Percentiles rank a stretch among this genome's conserved stretches.
Evolutionary conservation across 2,888 invertebrate species (phyloP).

Genomic region (Zelleria hepariella): DNA sequence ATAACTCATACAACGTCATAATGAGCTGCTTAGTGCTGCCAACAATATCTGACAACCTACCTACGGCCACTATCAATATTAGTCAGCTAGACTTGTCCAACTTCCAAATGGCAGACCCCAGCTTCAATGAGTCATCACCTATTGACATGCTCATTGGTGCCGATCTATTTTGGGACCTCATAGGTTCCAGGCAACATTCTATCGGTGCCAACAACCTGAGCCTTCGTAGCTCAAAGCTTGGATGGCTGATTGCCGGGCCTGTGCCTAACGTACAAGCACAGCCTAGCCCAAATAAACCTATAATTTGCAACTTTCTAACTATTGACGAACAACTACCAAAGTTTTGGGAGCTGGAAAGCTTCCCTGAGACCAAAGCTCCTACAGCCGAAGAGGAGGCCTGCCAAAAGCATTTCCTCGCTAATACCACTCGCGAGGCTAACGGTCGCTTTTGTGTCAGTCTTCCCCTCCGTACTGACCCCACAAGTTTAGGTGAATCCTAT

Average conservation of each 20-base stretch:
- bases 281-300: not conserved
- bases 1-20: not conserved
- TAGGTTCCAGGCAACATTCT: not conserved
- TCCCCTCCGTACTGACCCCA: constrained; percentile 4
- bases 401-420: constrained; percentile 6
- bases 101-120: not conserved
- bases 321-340: constrained; percentile 1
- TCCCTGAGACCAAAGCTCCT: not conserved
- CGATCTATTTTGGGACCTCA: not conserved
- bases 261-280: not conserved
- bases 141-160: not conserved
- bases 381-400: constrained; percentile 4
- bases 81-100: not conserved
- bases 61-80: not conserved
- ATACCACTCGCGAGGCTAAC: constrained; percentile 1
- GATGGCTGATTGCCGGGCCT: not conserved
- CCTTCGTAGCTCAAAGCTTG: not conserved
- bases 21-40: not conserved
- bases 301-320: not conserved
- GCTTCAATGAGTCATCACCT: not conserved
- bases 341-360: constrained; percentile 8
- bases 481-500: constrained; percentile 8
- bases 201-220: not conserved
- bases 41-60: not conserved
- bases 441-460: constrained; percentile 10